Percentiles rank a stretch among this genome's conserved stretches.
These are phyloP conservation scores for Lycaon pictus DNA, from an alignment of 2,113 vertebrate species.

Conservation along the genomic window DNA sequence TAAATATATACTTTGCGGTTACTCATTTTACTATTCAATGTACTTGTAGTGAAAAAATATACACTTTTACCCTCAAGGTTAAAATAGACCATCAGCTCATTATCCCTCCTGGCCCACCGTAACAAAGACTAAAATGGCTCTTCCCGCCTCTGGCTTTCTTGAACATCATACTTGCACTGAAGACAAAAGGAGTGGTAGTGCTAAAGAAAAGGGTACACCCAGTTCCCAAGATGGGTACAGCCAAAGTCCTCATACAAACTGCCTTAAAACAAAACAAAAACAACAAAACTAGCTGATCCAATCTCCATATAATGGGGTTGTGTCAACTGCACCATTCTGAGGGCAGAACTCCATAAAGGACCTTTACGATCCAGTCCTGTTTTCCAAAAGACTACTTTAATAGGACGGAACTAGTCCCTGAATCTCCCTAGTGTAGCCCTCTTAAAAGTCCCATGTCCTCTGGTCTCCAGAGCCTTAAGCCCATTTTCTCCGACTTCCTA, in stretches of 20 bases:
- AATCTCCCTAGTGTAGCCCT: background rate
- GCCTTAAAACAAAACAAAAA: constrained; percentile 41
- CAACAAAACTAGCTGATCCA: constrained; percentile 28
- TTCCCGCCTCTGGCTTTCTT: constrained; percentile 58
- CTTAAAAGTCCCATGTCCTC: constrained; percentile 6
- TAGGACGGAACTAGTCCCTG: background rate
- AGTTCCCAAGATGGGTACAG: background rate
- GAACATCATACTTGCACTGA: constrained; percentile 70
- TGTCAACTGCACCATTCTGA: background rate
- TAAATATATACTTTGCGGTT: constrained; percentile 85
- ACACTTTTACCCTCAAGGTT: constrained; percentile 81
- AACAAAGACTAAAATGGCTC: constrained; percentile 63
- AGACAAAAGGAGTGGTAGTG: constrained; percentile 60
- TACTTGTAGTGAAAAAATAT: constrained; percentile 85
- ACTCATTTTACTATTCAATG: constrained; percentile 69
- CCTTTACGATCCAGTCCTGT: background rate
- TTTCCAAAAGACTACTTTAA: background rate
- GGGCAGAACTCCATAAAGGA: constrained; percentile 1
- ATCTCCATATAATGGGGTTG: background rate
- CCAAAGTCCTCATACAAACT: constrained; percentile 26
- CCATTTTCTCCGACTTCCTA: constrained; percentile 15
- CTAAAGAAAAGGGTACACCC: constrained; percentile 52
- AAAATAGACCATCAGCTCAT: constrained; percentile 80
- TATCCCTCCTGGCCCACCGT: constrained; percentile 66
- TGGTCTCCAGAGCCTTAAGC: constrained; percentile 42